Evolutionary conservation across 2,113 vertebrate species (phyloP), one percentile per base, ranked within the genome.

Genomic region (Toxotes jaculatrix): DNA sequence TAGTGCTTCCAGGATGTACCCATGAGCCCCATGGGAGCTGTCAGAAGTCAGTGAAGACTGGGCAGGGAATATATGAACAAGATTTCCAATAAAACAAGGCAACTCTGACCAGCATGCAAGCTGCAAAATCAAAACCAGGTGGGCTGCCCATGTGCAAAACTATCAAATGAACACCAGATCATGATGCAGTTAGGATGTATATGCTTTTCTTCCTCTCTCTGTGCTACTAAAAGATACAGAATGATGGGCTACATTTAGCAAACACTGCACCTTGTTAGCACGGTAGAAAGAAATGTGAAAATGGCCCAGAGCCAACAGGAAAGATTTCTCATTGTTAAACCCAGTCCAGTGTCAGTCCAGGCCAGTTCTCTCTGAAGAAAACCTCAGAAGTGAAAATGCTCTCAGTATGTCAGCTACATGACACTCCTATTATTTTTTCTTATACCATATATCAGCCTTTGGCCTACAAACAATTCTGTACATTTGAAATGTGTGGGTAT

Each of bases 21-120:
- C 82, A 92, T 67, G 87, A 95, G 90, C 89, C 96, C 93, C 94
- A 80, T 87, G 94, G 91, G 93, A 94, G 82, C 88, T 91, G 91
- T 95, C 92, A 93, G 93, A 94, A 88, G 94, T 95, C 93, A 89
- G 92, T 82, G 77, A 92, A 90, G 89, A 94, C 77, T 14, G 85
- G 89, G 89, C 90, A 88, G 93, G 76, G 94, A 95, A 97, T 94
- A 95, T 92, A 94, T 73, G 92, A 95, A 95, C 93, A 89, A 80
- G 93, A 87, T 92, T 95, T 96, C 95, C 93, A 95, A 96, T 94
- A 96, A 96, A 96, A 95, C 87, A 92, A 92, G 90, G 93, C 92
- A 95, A 95, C 91, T 93, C 90, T 90, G 89, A 95, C 90, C 93
- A 88, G 93, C 89, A 84, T 92, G 90, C 89, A 23, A 79, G 79